Percentiles rank a stretch among this genome's conserved stretches.
Conservation (phyloP, 1,140 invertebrate genomes). For the Oppia nitens region DNA sequence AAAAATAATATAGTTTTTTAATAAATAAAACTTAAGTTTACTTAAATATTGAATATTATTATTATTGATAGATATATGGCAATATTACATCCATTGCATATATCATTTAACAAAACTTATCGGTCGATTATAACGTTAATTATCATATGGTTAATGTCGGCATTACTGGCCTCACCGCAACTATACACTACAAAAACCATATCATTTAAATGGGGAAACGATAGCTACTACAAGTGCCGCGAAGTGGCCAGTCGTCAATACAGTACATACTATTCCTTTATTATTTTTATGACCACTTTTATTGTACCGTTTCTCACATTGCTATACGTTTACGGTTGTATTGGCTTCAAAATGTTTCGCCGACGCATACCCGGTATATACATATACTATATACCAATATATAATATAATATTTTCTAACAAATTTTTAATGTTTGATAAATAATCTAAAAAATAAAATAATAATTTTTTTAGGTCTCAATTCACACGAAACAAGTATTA, state of each 20-base stretch:
- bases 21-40: no score
- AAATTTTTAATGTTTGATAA: no score
- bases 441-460: no score
- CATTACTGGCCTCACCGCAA: conserved; percentile 29
- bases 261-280: conserved; percentile 27
- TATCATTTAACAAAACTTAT: conserved; percentile 18
- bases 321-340: conserved; percentile 32
- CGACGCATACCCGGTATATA: conserved; percentile 34
- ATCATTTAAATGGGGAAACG: conserved; percentile 22
- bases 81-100: conserved; percentile 28
- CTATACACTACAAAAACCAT: conserved; percentile 29
- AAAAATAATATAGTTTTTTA: no score
- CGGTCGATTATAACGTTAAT: conserved; percentile 23
- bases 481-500: no score
- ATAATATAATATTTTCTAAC: no score
- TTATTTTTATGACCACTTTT: conserved; percentile 34
- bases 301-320: conserved; percentile 33
- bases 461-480: no score
- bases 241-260: conserved; percentile 24
- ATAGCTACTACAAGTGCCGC: conserved; percentile 26
- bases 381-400: conserved; percentile 30
- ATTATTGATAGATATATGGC: conserved; percentile 27
- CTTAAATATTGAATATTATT: no score
- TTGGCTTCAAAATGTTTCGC: conserved; percentile 30
- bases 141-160: conserved; percentile 32